Percentiles rank a stretch among this genome's conserved stretches.
phyloP scores from a whole-genome alignment of 2,113 vertebrate genomes.

The Rhineura floridana region DNA sequence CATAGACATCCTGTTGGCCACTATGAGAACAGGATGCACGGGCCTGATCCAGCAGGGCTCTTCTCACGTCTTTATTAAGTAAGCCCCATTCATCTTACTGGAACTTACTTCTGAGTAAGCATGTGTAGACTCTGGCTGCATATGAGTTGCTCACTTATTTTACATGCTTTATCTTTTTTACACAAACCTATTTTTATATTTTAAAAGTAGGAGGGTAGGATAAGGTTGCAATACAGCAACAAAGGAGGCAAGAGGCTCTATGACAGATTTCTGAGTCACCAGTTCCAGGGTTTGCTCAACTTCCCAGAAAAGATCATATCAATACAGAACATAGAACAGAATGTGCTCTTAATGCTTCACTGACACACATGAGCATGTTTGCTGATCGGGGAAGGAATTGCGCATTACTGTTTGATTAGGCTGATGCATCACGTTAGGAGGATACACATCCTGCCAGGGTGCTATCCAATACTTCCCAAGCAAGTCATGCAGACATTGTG shows the following conservation, averaged over 20 bases:
- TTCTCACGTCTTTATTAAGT: too few species aligned
- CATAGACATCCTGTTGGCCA: too few species aligned
- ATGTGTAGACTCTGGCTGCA: not conserved
- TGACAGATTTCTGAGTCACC: not conserved
- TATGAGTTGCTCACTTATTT: not conserved
- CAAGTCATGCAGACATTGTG: constrained; percentile 12
- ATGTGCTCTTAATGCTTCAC: not conserved
- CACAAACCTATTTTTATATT: not conserved
- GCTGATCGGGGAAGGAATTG: not conserved
- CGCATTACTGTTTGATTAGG: not conserved
- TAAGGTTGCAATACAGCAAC: not conserved
- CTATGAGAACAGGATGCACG: too few species aligned
- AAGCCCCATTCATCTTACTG: not conserved
- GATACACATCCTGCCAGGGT: not conserved
- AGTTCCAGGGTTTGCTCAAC: not conserved
- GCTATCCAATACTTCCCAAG: accelerated
- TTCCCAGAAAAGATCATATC: not conserved
- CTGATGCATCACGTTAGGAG: not conserved
- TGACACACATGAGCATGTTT: not conserved
- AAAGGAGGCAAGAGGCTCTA: not conserved
- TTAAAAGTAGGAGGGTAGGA: not conserved
- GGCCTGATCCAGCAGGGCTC: too few species aligned
- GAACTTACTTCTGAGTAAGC: not conserved
- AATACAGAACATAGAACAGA: not conserved
- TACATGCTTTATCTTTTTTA: not conserved